phyloP scores from a whole-genome alignment of 2,888 invertebrate species.

The Spodoptera exigua region DNA sequence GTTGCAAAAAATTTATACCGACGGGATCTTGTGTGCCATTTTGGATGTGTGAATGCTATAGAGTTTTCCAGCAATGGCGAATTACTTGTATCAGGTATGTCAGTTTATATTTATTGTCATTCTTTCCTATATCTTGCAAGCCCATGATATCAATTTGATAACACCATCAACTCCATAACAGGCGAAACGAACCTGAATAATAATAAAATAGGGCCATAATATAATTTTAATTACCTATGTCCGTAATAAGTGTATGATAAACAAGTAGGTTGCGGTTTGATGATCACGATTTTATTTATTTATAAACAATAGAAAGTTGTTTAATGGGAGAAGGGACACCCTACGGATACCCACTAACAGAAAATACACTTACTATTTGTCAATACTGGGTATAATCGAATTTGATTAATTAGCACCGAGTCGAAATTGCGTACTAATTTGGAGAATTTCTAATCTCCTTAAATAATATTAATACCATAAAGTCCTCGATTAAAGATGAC shows the following conservation, averaged over 20 bases:
- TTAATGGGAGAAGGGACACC: rapidly evolving
- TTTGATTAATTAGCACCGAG: too few relatives aligned
- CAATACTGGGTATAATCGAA: too few relatives aligned
- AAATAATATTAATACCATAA: too few relatives aligned
- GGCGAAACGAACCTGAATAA: too few relatives aligned
- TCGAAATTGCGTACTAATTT: too few relatives aligned
- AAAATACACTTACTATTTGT: too few relatives aligned
- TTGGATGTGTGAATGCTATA: conserved; percentile 98
- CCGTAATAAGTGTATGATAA: conserved; percentile 19
- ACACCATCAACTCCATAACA: too few relatives aligned
- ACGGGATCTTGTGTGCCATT: conserved; percentile 96
- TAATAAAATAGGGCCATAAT: too few relatives aligned
- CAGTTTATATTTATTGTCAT: conserved; percentile 36
- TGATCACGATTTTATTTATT: neutral
- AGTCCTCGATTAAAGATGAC: too few relatives aligned
- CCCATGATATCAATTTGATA: neutral
- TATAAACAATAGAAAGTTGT: neutral
- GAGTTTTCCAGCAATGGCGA: conserved; percentile 97
- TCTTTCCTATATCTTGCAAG: neutral
- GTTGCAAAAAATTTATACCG: conserved; percentile 93
- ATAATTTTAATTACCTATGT: neutral
- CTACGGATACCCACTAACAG: too few relatives aligned
- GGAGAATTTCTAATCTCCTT: too few relatives aligned
- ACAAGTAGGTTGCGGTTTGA: conserved; percentile 31
- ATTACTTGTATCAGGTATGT: conserved; percentile 95